Conservation (phyloP, 1,140 invertebrate genomes). For the Andrena cerasifolii region DNA sequence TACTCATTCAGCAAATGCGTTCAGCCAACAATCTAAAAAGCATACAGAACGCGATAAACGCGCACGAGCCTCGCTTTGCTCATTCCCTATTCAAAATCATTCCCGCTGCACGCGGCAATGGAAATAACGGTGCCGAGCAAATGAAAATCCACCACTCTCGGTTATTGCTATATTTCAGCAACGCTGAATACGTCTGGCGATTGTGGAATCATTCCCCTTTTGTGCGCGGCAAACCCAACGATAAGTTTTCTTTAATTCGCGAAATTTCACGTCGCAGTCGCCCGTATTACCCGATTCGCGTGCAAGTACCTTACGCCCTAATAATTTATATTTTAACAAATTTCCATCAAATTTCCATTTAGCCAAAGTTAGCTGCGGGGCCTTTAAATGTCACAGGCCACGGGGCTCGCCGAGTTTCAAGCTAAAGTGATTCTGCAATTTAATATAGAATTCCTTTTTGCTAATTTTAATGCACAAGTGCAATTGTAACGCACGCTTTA, state of each 20-base stretch:
- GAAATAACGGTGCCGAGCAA: constrained; percentile 35
- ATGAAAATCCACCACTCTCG: constrained; percentile 50
- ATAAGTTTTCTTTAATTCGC: constrained; percentile 27
- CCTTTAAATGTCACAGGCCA: too few species aligned
- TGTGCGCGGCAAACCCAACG: too few species aligned
- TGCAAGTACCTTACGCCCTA: too few species aligned
- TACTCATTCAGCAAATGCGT: constrained; percentile 2
- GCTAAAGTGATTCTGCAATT: too few species aligned
- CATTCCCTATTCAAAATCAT: constrained; percentile 46
- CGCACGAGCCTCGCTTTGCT: constrained; percentile 14
- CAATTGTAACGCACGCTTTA: background rate
- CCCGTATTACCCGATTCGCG: background rate
- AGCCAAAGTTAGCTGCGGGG: too few species aligned
- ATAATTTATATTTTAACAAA: too few species aligned
- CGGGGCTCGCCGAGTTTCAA: too few species aligned
- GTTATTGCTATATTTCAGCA: constrained; percentile 51
- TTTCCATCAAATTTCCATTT: background rate
- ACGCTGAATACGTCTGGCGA: constrained; percentile 43
- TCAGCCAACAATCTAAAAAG: constrained; percentile 37
- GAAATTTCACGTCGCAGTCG: background rate
- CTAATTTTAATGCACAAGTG: background rate
- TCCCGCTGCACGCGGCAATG: constrained; percentile 11
- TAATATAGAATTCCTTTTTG: background rate
- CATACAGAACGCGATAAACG: constrained; percentile 46
- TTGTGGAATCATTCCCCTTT: constrained; percentile 37